Conservation (phyloP, 2,113 vertebrate species). For the Donacobius atricapilla region DNA sequence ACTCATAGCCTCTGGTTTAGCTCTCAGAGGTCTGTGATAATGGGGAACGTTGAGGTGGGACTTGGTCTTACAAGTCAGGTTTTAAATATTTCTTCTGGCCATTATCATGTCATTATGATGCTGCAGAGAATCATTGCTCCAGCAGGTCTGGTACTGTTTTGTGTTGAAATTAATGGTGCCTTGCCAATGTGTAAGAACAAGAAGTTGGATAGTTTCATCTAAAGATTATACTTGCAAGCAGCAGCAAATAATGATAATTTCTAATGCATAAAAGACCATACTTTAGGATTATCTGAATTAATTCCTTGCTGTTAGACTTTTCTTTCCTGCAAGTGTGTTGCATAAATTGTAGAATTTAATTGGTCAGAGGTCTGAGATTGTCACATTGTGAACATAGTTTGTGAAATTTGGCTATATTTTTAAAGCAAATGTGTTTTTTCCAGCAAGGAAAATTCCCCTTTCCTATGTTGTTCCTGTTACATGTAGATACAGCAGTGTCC, state of each 20-base stretch:
- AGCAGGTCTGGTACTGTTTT: neutral
- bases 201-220: neutral
- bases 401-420: neutral
- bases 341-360: neutral
- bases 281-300: neutral
- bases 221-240: neutral
- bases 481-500: neutral
- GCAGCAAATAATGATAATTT: neutral
- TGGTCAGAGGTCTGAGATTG: neutral
- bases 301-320: neutral
- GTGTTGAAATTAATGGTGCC: neutral
- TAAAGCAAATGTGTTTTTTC: neutral
- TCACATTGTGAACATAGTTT: neutral
- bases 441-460: neutral
- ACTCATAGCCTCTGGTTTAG: neutral
- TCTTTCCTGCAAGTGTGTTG: neutral
- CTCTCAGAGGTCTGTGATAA: neutral
- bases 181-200: neutral
- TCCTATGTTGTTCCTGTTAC: neutral
- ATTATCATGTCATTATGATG: neutral
- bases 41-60: neutral
- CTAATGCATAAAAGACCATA: neutral
- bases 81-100: neutral
- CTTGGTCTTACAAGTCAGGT: neutral
- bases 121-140: neutral